Evolutionary conservation across 2,113 vertebrate genomes (phyloP), one percentile per base, ranked within the genome.

Genomic region (Carassius gibelio): DNA sequence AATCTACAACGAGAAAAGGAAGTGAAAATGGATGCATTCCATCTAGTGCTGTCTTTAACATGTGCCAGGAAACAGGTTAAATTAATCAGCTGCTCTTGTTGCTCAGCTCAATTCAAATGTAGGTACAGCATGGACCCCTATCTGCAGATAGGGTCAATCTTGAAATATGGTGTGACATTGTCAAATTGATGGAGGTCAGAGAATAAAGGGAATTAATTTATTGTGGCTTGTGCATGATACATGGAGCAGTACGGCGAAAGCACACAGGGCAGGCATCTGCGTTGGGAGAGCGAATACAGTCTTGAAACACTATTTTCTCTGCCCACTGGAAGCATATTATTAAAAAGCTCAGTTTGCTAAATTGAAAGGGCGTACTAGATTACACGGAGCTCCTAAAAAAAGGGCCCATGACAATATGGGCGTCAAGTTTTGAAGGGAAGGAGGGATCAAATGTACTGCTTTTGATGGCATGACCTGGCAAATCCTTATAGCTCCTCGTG

Each of bases 161-260:
- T 72, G 77, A 72, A 81, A 81, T 69, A 76, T 69, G 23, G 81
- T 72, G 85, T 52, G 81, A 83, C 61, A 71, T 83, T 64, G 71
- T 59, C 50, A 78, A 42, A 83, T 50, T 61, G 82, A 79, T 57
- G n/a, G 19, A 52, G 80, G 79, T 77, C 61, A 71, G 74, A 52
- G 82, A 78, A 79, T 36, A 36, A 72, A 78, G 77, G 52, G 42
- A 59, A 30, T 50, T 68, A 81, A 81, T 75, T 75, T 55, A 85
- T 85, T 36, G 55, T 72, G 66, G 61, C 38, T 76, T 55, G 59
- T 72, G 66, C 64, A 30, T 83, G 80, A 81, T 50, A 52, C 80
- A 81, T 81, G 61, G 62, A 81, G 80, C 62, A 34, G 48, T 81
- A 66, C 6, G 15, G 42, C 64, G 4, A 8, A 69, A 69, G 62